phyloP scores from a whole-genome alignment of 64 coral and sea anemone species.

The Trachythela sp. region DNA sequence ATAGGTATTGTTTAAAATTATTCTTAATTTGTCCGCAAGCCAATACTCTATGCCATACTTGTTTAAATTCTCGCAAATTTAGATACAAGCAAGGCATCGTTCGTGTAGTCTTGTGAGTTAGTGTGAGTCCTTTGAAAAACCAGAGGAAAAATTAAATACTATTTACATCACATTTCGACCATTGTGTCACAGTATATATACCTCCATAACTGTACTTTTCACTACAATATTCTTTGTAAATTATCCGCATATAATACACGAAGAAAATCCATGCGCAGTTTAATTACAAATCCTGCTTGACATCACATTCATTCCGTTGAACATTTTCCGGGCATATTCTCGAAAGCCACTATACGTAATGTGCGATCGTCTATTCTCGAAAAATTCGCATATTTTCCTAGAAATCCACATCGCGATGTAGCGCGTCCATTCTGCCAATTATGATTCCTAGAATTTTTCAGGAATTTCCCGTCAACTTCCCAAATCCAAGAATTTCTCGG shows the following conservation, averaged over 20 bases:
- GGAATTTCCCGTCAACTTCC: neutral
- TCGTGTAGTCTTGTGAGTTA: neutral
- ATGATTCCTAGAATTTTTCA: neutral
- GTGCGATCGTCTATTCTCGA: neutral
- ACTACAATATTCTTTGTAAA: no score
- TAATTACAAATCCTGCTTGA: neutral
- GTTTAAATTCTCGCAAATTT: neutral
- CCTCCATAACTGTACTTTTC: no score
- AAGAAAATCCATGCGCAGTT: neutral
- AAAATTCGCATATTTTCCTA: neutral
- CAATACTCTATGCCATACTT: no score
- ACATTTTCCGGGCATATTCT: no score
- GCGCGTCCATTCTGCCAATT: neutral
- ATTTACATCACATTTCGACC: slow-evolving; percentile 2
- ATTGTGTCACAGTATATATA: neutral
- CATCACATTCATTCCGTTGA: no score
- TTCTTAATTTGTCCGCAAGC: neutral
- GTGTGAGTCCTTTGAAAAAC: neutral
- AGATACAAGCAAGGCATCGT: neutral
- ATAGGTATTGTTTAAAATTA: neutral
- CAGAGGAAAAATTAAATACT: slow-evolving; percentile 13
- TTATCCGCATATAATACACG: neutral
- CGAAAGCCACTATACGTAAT: no score
- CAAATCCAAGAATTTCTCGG: neutral
- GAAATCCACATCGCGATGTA: neutral